A percentile compares a stretch with the other conserved stretches of the same genome.
Evolutionary conservation across 2,888 invertebrate species (phyloP).

Genomic region (Lathronympha strigana): DNA sequence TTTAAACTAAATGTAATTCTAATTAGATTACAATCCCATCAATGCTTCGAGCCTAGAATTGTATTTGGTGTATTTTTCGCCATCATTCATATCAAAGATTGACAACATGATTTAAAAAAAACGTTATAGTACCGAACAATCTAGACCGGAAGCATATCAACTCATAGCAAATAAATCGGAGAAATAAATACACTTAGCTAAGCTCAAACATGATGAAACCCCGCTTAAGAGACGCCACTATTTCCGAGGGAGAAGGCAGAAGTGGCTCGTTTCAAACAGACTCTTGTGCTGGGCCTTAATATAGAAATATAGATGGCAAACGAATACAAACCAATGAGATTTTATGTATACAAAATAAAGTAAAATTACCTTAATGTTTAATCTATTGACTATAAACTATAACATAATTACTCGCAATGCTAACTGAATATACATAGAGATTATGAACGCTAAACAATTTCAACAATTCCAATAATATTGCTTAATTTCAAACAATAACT

Average conservation of each 20-base stretch:
- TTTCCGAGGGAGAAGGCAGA: neutral
- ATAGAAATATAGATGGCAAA: slow-evolving; percentile 16
- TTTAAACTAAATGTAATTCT: slow-evolving; percentile 20
- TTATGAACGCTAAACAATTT: slow-evolving; percentile 49
- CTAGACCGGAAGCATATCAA: slow-evolving; percentile 24
- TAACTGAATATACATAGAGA: slow-evolving; percentile 49
- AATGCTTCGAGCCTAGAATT: slow-evolving; percentile 20
- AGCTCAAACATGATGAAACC: slow-evolving; percentile 14
- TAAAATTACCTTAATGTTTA: slow-evolving; percentile 39
- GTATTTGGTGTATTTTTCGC: neutral
- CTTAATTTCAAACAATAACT: slow-evolving; percentile 57
- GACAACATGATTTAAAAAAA: neutral
- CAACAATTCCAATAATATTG: slow-evolving; percentile 67
- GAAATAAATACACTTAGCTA: slow-evolving; percentile 30
- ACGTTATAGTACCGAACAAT: neutral
- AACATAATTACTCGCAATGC: slow-evolving; percentile 43
- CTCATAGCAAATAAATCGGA: slow-evolving; percentile 17
- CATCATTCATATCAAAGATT: neutral
- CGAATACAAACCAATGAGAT: slow-evolving; percentile 59
- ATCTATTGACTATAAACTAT: slow-evolving; percentile 43
- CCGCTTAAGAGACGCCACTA: slow-evolving; percentile 1
- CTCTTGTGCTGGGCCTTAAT: neutral
- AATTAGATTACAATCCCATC: slow-evolving; percentile 10
- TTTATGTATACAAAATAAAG: slow-evolving; percentile 47
- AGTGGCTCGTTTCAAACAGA: neutral